Conservation (phyloP, 2,113 vertebrate species). For the Brienomyrus brachyistius region DNA sequence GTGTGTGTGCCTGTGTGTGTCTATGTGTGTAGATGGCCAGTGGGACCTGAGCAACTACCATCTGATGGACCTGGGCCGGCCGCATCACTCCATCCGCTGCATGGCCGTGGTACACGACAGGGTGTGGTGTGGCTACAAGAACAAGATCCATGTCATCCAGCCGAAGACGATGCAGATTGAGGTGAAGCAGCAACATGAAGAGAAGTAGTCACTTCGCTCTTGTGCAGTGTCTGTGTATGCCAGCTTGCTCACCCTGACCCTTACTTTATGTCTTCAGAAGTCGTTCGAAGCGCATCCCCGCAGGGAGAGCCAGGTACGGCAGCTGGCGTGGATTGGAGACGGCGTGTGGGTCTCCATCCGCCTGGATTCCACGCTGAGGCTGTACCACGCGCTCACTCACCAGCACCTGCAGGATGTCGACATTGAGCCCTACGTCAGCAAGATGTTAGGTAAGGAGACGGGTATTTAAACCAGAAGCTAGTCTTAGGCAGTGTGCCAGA, state of each 20-base stretch:
- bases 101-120: slow-evolving; percentile 96
- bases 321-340: slow-evolving; percentile 93
- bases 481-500: background rate
- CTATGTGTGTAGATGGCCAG: slow-evolving; percentile 69
- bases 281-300: slow-evolving; percentile 95
- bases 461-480: background rate
- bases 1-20: background rate
- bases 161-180: slow-evolving; percentile 98
- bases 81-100: slow-evolving; percentile 96
- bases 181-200: slow-evolving; percentile 50
- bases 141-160: slow-evolving; percentile 97
- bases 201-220: background rate
- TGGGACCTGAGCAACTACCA: slow-evolving; percentile 98
- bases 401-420: slow-evolving; percentile 96
- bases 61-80: slow-evolving; percentile 92
- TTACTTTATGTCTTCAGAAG: slow-evolving; percentile 59
- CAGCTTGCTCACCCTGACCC: background rate
- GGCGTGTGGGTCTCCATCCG: slow-evolving; percentile 97
- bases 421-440: slow-evolving; percentile 97
- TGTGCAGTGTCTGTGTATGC: background rate
- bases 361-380: slow-evolving; percentile 85
- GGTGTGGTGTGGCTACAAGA: slow-evolving; percentile 98
- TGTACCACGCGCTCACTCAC: slow-evolving; percentile 92
- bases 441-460: slow-evolving; percentile 79
- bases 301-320: slow-evolving; percentile 91